A percentile compares a stretch with the other conserved stretches of the same genome.
These are phyloP conservation scores for Drosophila pruinosa DNA, from an alignment of 1,140 invertebrate genomes.

Conservation along the genomic window DNA sequence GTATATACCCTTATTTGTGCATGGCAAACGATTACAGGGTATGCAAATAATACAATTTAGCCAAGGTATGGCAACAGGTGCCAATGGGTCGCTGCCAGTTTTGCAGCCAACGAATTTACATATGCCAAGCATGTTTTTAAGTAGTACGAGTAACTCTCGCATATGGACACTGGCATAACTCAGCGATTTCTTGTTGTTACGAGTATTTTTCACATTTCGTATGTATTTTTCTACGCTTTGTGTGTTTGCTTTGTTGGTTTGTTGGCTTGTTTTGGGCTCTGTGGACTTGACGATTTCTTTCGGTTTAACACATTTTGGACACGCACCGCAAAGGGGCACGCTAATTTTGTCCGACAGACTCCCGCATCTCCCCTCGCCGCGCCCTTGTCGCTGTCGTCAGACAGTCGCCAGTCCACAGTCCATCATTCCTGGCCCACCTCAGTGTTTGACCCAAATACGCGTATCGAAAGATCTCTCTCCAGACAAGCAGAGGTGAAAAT, in stretches of 20 bases:
- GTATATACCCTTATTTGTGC: neutral
- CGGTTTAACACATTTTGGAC: conserved; percentile 58
- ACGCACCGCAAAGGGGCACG: conserved; percentile 23
- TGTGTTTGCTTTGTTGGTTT: neutral
- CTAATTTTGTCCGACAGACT: conserved; percentile 36
- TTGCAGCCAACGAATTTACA: conserved; percentile 28
- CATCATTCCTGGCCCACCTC: neutral
- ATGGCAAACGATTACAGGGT: conserved; percentile 5
- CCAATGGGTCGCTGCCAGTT: conserved; percentile 20
- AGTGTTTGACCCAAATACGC: conserved; percentile 50
- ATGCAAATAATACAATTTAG: conserved; percentile 1
- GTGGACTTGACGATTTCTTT: conserved; percentile 55
- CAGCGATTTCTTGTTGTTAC: conserved; percentile 19
- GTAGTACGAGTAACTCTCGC: conserved; percentile 35
- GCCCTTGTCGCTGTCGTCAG: neutral
- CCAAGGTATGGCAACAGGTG: conserved; percentile 23
- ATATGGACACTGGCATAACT: conserved; percentile 32
- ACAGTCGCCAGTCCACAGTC: too few species aligned
- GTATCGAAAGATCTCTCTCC: conserved; percentile 36
- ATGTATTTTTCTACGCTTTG: conserved; percentile 24
- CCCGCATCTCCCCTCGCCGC: neutral
- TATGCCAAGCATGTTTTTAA: conserved; percentile 24
- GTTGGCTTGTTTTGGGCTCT: conserved; percentile 42
- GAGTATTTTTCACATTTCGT: neutral
- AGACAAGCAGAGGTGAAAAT: conserved; percentile 56